A percentile compares a stretch with the other conserved stretches of the same genome.
Conservation (phyloP, 2,888 invertebrate species). For the Bugula neritina region DNA sequence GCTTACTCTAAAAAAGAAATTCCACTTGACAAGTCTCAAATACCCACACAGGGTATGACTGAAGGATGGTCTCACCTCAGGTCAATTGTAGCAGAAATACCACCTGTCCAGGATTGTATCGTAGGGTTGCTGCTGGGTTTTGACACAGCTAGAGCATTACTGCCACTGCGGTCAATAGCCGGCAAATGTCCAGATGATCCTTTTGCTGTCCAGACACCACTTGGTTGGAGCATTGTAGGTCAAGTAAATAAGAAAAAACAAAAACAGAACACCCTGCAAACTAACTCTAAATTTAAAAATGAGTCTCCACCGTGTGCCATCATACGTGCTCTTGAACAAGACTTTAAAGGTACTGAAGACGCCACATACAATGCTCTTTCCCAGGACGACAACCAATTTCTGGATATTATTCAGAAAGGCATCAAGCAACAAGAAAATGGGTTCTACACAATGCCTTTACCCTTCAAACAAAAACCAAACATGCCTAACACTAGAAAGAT, state of each 20-base stretch:
- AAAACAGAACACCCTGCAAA: background rate
- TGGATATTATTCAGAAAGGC: background rate
- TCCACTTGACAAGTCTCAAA: background rate
- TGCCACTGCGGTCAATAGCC: background rate
- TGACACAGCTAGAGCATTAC: background rate
- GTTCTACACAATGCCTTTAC: background rate
- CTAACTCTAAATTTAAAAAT: background rate
- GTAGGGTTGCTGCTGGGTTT: background rate
- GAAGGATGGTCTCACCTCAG: background rate
- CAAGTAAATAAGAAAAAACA: background rate
- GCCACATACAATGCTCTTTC: background rate
- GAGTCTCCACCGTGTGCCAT: background rate
- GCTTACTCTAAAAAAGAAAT: background rate
- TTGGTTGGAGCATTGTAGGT: background rate
- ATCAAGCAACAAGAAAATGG: background rate
- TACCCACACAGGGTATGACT: background rate
- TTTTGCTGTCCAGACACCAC: background rate
- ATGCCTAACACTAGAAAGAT: background rate
- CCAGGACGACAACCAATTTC: background rate
- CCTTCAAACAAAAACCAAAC: background rate
- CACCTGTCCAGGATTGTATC: background rate
- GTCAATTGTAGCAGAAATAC: background rate
- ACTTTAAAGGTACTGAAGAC: background rate
- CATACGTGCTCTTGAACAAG: background rate
- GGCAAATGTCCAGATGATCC: background rate